Evolutionary conservation across 2,888 invertebrate genomes (phyloP), one percentile per base, ranked within the genome.

Genomic region (Alsophila aescularia): DNA sequence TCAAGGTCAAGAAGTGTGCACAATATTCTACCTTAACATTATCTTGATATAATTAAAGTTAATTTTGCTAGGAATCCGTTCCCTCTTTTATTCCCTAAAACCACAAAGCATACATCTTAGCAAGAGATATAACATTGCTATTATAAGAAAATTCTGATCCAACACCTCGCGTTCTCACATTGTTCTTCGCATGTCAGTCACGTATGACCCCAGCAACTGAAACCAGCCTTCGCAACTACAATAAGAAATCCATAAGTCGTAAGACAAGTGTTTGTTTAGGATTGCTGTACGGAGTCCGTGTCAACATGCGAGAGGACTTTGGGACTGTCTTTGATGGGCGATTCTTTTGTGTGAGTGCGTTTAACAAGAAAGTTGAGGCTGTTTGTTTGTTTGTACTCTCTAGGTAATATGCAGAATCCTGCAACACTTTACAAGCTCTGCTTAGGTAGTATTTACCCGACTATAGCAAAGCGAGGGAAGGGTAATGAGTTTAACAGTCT

Each of bases 181-280:
- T 53, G 50, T 50, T 27, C 32, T 64, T 61, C 50, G 37, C 29
- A 67, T 51, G 52, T 62, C 42, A 16, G 43, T 62, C 69, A 70
- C 71, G 67, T 66, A 24, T 53, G 61, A 63, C 60, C 63, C 56
- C 52, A 41, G 31, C 15, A 18, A 47, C 34, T 14, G 48, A 50
- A 44, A 47, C 41, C 49, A 40, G 21, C 21, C 31, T 36, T 48
- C 48, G 31, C 49, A 52, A 52, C 51, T 44, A 49, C 51, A 60
- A 62, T 60, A 51, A 58, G 68, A 66, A 74, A 70, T 60, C 67
- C 56, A 69, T 70, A 70, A 62, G 66, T 70, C 70, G 65, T 73
- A 57, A 60, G 54, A 43, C 48, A 56, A 65, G 65, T 67, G 67
- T 74, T 75, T 70, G 57, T 60, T 72, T 63, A 70, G 73, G 72